Evolutionary conservation across 2,888 invertebrate species (phyloP), one percentile per base, ranked within the genome.

Genomic region (Netelia melanura): DNA sequence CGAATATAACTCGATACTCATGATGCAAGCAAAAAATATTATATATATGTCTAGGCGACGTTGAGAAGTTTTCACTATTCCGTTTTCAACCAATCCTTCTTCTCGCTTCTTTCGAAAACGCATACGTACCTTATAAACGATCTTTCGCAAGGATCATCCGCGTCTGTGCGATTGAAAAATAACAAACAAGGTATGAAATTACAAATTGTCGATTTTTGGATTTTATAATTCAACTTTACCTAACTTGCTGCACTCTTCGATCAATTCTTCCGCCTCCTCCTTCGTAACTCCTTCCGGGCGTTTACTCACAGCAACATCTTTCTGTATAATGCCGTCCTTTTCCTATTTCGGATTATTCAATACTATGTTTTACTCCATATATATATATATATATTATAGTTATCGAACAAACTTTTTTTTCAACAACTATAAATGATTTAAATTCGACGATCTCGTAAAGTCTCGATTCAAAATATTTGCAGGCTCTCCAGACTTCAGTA

Each of bases 101-200:
- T 72, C 23, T 65, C 83, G 21, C 56, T 54, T 79, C 61, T 65
- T 48, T 83, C 67, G n/a, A 82, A 77, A 6, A 82, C 25, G 75
- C 85, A 85, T 61, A 65, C 44, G 61, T 80, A 83, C 14, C 56
- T 80, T 3, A 75, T 68, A 62, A 65, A 83, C 0, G 83, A 56
- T 1, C 48, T 72, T 43, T 80, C 83, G 56, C 80, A 85, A 6
- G 80, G 67, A 44, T 85, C 77, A 3, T 76, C 80, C 6, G 58
- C 58, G 44, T 25, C 72, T 80, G 58, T 11, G 23, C 48, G 17
- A 38, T 70, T 14, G 17, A 10, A 23, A n/a, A 54, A 54, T 23
- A 23, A 43, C 10, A 30, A 43, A 38, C 9, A 52, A 61, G 14
- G 43, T 43, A 61, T 67, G 17, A 0, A 23, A 10, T 6, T 1